A percentile compares a stretch with the other conserved stretches of the same genome.
Conservation (phyloP, 1,140 invertebrate genomes). For the Caenorhabditis latens region DNA sequence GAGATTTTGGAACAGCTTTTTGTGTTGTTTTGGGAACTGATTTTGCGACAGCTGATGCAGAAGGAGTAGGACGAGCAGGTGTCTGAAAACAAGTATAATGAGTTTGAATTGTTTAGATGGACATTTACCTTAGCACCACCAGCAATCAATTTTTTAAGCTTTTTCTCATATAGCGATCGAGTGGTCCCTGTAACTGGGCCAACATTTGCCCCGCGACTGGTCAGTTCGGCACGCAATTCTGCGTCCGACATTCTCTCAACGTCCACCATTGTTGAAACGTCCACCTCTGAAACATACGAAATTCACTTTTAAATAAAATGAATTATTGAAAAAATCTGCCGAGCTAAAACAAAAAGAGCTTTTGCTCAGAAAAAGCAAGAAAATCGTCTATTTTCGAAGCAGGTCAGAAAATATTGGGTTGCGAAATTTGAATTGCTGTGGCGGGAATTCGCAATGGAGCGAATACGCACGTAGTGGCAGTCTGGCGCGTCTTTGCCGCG, state of each 20-base stretch:
- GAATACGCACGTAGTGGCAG: background rate
- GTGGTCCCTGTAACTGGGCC: conserved; percentile 71
- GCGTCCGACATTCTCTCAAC: conserved; percentile 67
- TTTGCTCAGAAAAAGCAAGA: background rate
- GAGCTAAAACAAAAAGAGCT: background rate
- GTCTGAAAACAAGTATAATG: conserved; percentile 1
- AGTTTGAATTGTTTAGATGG: background rate
- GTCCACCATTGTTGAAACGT: conserved; percentile 68
- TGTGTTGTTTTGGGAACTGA: background rate
- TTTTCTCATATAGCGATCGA: conserved; percentile 70
- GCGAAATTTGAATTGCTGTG: conserved; percentile 23
- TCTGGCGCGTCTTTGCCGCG: too few relatives aligned
- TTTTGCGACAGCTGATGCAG: background rate
- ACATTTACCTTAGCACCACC: conserved; percentile 6
- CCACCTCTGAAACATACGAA: background rate
- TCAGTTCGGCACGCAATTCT: conserved; percentile 69
- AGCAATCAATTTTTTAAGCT: conserved; percentile 66
- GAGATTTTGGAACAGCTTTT: conserved; percentile 11
- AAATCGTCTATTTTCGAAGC: conserved; percentile 41
- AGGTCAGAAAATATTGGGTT: conserved; percentile 1
- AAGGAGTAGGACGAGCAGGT: background rate
- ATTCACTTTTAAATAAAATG: background rate
- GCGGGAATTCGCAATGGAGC: conserved; percentile 18
- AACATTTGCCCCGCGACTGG: conserved; percentile 65
- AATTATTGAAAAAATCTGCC: background rate